Evolutionary conservation across 2,888 invertebrate species (phyloP).

Genomic region (Agrochola macilenta): DNA sequence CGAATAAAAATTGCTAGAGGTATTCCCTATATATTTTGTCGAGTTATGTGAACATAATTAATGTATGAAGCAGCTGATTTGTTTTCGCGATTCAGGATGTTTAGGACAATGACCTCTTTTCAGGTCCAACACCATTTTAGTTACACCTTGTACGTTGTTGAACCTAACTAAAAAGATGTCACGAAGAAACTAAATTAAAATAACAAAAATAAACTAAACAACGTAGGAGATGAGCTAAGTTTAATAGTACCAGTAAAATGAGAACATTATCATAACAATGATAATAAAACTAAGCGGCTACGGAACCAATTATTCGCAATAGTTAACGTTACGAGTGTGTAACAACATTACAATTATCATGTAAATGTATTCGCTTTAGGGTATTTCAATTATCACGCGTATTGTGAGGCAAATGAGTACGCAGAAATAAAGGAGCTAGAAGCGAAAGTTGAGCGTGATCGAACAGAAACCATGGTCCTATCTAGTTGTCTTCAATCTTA

Average conservation of each 20-base stretch:
- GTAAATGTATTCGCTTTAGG: slow-evolving; percentile 61
- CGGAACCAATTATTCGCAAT: slow-evolving; percentile 41
- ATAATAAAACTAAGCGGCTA: slow-evolving; percentile 33
- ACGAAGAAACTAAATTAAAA: neutral
- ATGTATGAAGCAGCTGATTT: neutral
- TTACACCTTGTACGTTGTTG: neutral
- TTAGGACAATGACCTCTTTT: neutral
- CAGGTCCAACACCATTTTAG: neutral
- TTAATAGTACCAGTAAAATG: slow-evolving; percentile 1
- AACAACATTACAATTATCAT: slow-evolving; percentile 65
- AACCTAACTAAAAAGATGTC: neutral
- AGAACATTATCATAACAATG: slow-evolving; percentile 34
- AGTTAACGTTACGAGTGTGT: slow-evolving; percentile 49
- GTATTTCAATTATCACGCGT: slow-evolving; percentile 59
- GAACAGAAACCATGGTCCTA: no score
- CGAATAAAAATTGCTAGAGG: neutral
- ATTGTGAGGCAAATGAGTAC: slow-evolving; percentile 52
- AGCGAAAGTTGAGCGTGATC: neutral
- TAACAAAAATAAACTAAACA: neutral
- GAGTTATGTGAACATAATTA: neutral
- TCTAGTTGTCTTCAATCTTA: no score
- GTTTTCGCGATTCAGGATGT: no score
- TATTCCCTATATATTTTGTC: neutral
- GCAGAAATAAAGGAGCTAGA: slow-evolving; percentile 20
- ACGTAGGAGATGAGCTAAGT: neutral